A percentile compares a stretch with the other conserved stretches of the same genome.
Conservation (phyloP, 1,140 invertebrate genomes). For the Drosophila funebris region DNA sequence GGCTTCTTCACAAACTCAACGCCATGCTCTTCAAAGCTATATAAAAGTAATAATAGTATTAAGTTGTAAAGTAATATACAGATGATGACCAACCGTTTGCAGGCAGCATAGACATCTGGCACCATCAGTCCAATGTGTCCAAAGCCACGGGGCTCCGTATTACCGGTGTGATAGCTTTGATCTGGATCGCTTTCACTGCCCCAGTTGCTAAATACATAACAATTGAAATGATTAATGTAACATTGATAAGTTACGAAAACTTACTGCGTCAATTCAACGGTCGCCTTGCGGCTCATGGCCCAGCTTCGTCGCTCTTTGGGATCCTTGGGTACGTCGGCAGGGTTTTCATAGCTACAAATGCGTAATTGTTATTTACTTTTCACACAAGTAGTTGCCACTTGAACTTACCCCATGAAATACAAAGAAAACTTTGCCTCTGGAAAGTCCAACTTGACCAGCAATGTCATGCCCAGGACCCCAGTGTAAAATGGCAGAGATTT, state of each 20-base stretch:
- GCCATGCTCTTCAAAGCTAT: constrained; percentile 91
- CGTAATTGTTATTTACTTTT: background rate
- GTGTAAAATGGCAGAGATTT: constrained; percentile 95
- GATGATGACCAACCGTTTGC: constrained; percentile 85
- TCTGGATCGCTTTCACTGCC: constrained; percentile 94
- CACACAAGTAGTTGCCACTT: constrained; percentile 24
- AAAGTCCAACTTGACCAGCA: constrained; percentile 95
- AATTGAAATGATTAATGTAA: background rate
- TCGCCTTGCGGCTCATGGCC: constrained; percentile 93
- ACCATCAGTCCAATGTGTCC: constrained; percentile 96
- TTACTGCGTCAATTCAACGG: constrained; percentile 96
- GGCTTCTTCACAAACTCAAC: constrained; percentile 96
- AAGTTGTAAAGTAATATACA: background rate
- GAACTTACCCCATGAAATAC: constrained; percentile 92
- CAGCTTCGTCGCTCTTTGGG: constrained; percentile 88
- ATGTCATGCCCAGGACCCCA: constrained; percentile 94
- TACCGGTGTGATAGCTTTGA: constrained; percentile 94
- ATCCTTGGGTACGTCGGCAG: constrained; percentile 89
- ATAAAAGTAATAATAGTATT: background rate
- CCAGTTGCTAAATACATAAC: constrained; percentile 90
- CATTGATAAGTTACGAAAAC: constrained; percentile 51
- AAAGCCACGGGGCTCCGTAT: constrained; percentile 94
- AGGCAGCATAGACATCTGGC: constrained; percentile 94
- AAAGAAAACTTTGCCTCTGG: constrained; percentile 95
- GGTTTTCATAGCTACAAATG: constrained; percentile 88